These are phyloP conservation scores for Eupithecia subumbrata DNA, from an alignment of 2,888 invertebrate species.

Conservation along the genomic window DNA sequence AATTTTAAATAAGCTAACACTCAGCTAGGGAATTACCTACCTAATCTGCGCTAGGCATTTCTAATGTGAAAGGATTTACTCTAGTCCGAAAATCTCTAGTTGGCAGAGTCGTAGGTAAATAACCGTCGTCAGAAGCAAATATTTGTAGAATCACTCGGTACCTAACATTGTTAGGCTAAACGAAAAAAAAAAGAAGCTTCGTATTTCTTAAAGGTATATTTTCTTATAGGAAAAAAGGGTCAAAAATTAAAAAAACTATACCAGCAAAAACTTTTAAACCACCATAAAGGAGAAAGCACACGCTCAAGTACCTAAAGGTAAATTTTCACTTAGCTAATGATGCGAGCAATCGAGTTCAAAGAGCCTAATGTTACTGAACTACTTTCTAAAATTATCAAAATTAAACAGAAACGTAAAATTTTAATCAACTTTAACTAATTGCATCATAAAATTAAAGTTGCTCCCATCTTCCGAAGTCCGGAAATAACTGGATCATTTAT, in stretches of 20 bases:
- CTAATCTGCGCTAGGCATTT: too few species aligned
- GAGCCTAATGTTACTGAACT: conserved; percentile 36
- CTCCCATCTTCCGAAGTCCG: conserved; percentile 15
- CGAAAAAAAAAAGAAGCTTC: background rate
- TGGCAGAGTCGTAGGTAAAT: background rate
- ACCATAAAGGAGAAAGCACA: conserved; percentile 27
- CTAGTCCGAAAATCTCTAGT: background rate
- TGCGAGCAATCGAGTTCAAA: conserved; percentile 39
- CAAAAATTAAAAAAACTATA: background rate
- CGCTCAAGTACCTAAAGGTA: conserved; percentile 15
- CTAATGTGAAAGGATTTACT: too few species aligned
- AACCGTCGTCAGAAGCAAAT: conserved; percentile 13
- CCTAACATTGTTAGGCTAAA: background rate
- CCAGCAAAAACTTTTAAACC: background rate
- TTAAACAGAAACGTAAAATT: conserved; percentile 5
- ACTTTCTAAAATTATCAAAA: conserved; percentile 32
- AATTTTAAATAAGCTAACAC: too few species aligned
- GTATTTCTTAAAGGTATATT: background rate
- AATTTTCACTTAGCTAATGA: conserved; percentile 37
- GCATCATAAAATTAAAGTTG: background rate
- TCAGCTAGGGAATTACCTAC: too few species aligned
- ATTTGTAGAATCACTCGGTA: background rate
- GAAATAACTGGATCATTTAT: conserved; percentile 32
- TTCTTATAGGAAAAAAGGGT: background rate
- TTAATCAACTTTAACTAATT: background rate